These are phyloP conservation scores for Camptogramma bilineatum DNA, from an alignment of 2,888 invertebrate genomes.

Conservation along the genomic window DNA sequence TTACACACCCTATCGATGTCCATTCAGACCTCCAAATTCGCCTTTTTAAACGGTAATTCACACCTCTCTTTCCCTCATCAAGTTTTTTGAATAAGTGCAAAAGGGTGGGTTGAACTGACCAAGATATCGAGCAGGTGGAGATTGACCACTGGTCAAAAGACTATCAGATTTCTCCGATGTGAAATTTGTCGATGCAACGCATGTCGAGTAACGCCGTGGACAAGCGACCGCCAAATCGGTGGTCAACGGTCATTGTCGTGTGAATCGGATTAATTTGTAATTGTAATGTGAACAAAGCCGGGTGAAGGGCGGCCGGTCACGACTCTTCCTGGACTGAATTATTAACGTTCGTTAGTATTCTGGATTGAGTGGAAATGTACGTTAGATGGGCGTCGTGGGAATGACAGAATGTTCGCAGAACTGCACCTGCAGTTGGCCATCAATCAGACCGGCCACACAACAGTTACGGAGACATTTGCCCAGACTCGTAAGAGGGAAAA, in stretches of 20 bases:
- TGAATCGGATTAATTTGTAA: slow-evolving; percentile 76
- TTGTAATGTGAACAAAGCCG: slow-evolving; percentile 70
- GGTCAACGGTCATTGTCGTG: slow-evolving; percentile 65
- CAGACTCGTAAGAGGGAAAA: too few species aligned
- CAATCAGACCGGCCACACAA: not conserved
- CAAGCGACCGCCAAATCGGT: slow-evolving; percentile 62
- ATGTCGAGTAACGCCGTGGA: slow-evolving; percentile 73
- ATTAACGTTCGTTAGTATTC: slow-evolving; percentile 29
- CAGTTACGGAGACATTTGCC: not conserved
- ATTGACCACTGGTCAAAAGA: slow-evolving; percentile 77
- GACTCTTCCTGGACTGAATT: slow-evolving; percentile 48
- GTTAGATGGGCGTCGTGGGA: slow-evolving; percentile 22
- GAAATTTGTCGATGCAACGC: slow-evolving; percentile 70
- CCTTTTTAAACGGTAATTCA: slow-evolving; percentile 51
- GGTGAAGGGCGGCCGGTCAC: slow-evolving; percentile 63
- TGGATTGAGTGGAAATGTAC: slow-evolving; percentile 20
- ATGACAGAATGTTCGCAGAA: slow-evolving; percentile 3
- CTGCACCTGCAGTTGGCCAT: not conserved
- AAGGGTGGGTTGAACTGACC: slow-evolving; percentile 50
- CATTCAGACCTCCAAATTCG: slow-evolving; percentile 55
- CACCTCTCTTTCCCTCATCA: slow-evolving; percentile 47
- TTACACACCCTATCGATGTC: slow-evolving; percentile 68
- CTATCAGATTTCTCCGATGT: slow-evolving; percentile 76
- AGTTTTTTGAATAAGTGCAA: slow-evolving; percentile 32
- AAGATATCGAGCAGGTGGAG: slow-evolving; percentile 68